Conservation (phyloP, 2,888 invertebrate species). For the Dynastes grantii region DNA sequence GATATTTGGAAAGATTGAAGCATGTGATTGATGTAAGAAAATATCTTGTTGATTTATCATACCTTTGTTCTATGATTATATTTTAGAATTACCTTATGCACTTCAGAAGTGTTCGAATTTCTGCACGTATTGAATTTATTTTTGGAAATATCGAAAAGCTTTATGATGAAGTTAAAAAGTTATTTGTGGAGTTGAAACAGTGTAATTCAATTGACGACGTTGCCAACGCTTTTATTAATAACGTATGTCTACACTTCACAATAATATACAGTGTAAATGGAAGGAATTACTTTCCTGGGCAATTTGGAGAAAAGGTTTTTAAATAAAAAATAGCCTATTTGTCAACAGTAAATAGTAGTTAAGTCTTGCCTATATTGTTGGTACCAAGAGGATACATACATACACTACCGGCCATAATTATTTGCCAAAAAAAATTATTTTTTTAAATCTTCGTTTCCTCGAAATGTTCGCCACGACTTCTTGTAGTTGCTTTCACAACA, state of each 20-base stretch:
- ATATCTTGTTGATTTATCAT: not conserved
- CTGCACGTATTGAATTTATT: conserved; percentile 51
- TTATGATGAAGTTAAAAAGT: conserved; percentile 58
- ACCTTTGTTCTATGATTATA: not conserved
- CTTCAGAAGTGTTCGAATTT: not conserved
- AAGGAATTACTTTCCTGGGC: too few relatives aligned
- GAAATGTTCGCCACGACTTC: too few relatives aligned
- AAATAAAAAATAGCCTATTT: too few relatives aligned
- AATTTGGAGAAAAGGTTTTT: too few relatives aligned
- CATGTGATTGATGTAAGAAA: conserved; percentile 62
- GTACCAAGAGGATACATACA: too few relatives aligned
- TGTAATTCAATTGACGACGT: conserved; percentile 58
- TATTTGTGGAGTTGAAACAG: conserved; percentile 59
- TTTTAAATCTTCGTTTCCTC: too few relatives aligned
- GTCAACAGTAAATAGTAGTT: too few relatives aligned
- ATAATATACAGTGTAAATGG: not conserved
- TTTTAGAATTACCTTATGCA: conserved; percentile 33
- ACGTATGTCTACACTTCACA: conserved; percentile 57
- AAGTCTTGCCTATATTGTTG: too few relatives aligned
- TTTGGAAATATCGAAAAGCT: conserved; percentile 64
- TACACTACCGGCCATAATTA: too few relatives aligned
- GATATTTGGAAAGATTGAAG: conserved; percentile 62
- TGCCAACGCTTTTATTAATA: conserved; percentile 60
- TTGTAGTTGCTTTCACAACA: too few relatives aligned
- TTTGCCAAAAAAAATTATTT: too few relatives aligned